Conservation (phyloP, 2,113 vertebrate species). For the Trichechus manatus region DNA sequence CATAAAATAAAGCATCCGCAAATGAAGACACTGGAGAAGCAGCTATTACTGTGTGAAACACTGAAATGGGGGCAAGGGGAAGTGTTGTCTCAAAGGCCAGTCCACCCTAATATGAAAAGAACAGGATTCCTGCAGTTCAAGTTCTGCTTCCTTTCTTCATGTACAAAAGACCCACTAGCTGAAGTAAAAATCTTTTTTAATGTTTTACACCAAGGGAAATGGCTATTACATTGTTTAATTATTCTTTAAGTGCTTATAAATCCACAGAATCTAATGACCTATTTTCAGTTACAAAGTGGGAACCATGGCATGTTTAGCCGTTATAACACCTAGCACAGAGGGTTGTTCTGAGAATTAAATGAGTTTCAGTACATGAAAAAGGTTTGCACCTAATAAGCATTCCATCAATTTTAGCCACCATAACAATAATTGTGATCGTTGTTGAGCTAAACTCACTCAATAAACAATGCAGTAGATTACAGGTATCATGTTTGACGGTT, state of each 20-base stretch:
- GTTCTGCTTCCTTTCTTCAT: neutral
- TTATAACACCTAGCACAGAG: neutral
- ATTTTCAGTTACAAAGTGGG: neutral
- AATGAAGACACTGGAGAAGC: neutral
- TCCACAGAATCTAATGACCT: neutral
- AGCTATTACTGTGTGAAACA: neutral
- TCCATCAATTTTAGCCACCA: neutral
- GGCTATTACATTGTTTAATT: neutral
- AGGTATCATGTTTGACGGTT: conserved; percentile 12
- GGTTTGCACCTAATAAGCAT: neutral
- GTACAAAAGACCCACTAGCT: neutral
- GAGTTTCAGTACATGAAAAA: neutral
- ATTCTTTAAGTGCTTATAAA: neutral
- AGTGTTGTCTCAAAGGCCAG: neutral
- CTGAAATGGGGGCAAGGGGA: neutral
- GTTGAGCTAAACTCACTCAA: neutral
- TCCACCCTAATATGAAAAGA: neutral
- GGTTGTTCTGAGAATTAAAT: neutral
- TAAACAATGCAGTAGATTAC: neutral
- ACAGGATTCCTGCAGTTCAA: neutral
- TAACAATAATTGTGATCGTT: neutral
- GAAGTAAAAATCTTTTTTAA: neutral
- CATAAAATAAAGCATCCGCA: neutral
- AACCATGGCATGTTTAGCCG: neutral
- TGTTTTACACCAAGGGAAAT: neutral